A percentile compares a stretch with the other conserved stretches of the same genome.
Conservation (phyloP, 37 sponge, comb jelly and placozoan genomes). For the Ephydatia muelleri region DNA sequence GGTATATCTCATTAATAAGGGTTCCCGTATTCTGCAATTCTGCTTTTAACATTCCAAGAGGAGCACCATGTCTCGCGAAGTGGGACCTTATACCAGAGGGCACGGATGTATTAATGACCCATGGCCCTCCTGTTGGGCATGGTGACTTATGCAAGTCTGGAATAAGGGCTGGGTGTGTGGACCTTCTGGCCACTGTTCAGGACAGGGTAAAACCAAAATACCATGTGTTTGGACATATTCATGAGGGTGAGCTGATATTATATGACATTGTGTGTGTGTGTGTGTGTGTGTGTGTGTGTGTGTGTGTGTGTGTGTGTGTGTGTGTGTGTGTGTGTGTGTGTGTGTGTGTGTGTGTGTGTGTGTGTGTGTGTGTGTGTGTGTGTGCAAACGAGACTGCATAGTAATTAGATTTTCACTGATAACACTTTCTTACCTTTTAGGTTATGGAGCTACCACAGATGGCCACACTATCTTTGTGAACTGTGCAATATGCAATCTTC, state of each 20-base stretch:
- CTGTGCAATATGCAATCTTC: constrained; percentile 75
- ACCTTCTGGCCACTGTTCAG: constrained; percentile 75
- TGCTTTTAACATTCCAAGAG: constrained; percentile 86
- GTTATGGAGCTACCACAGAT: constrained; percentile 85
- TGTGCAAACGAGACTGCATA: too few species aligned
- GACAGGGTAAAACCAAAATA: constrained; percentile 83
- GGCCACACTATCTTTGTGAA: constrained; percentile 83
- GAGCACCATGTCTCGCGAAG: constrained; percentile 60
- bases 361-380: too few species aligned
- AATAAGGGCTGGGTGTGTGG: constrained; percentile 79
- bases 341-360: too few species aligned
- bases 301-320: too few species aligned
- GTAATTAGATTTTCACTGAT: too few species aligned
- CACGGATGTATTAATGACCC: constrained; percentile 89
- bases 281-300: too few species aligned
- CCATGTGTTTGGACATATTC: constrained; percentile 96
- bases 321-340: too few species aligned
- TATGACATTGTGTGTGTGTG: too few species aligned
- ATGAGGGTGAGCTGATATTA: constrained; percentile 88
- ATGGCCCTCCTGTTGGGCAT: constrained; percentile 92
- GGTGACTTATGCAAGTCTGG: constrained; percentile 65
- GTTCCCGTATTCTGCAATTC: constrained; percentile 85
- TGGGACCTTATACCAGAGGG: constrained; percentile 92
- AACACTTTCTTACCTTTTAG: constrained; percentile 30
- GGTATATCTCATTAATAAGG: constrained; percentile 48